phyloP scores from a whole-genome alignment of 1,140 invertebrate genomes.

The Achroia grisella region DNA sequence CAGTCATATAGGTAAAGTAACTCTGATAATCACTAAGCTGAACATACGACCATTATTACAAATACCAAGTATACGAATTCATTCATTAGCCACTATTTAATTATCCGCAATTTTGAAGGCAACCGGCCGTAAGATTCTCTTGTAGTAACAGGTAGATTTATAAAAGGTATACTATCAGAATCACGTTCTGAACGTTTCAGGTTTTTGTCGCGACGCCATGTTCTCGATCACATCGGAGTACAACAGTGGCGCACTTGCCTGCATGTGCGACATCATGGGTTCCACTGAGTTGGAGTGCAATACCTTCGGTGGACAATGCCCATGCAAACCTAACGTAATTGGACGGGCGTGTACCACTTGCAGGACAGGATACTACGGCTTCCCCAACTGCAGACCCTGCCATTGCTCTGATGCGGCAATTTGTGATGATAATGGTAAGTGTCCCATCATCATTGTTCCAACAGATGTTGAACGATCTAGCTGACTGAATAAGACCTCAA shows the following conservation, averaged over 20 bases:
- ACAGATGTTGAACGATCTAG: too few species aligned
- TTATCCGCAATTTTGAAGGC: too few species aligned
- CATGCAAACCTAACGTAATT: constrained; percentile 94
- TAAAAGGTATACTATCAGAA: too few species aligned
- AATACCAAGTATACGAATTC: too few species aligned
- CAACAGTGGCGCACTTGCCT: constrained; percentile 93
- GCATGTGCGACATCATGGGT: constrained; percentile 92
- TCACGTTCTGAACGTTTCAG: too few species aligned
- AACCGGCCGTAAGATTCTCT: too few species aligned
- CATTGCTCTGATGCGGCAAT: constrained; percentile 88
- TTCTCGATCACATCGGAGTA: constrained; percentile 96
- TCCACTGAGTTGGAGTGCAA: constrained; percentile 92
- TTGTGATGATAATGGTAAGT: constrained; percentile 80
- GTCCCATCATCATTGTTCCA: neutral
- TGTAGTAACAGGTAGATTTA: too few species aligned
- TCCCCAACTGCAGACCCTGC: constrained; percentile 93
- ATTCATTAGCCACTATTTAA: too few species aligned
- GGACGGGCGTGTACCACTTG: constrained; percentile 91
- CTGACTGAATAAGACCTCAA: too few species aligned
- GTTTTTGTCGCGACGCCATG: constrained; percentile 91
- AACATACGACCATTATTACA: too few species aligned
- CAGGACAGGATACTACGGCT: constrained; percentile 94
- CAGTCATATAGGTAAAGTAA: too few species aligned
- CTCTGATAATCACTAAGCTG: too few species aligned
- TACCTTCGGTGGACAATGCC: constrained; percentile 96